These are phyloP conservation scores for Labia minor DNA, from an alignment of 2,888 invertebrate species.

Conservation along the genomic window DNA sequence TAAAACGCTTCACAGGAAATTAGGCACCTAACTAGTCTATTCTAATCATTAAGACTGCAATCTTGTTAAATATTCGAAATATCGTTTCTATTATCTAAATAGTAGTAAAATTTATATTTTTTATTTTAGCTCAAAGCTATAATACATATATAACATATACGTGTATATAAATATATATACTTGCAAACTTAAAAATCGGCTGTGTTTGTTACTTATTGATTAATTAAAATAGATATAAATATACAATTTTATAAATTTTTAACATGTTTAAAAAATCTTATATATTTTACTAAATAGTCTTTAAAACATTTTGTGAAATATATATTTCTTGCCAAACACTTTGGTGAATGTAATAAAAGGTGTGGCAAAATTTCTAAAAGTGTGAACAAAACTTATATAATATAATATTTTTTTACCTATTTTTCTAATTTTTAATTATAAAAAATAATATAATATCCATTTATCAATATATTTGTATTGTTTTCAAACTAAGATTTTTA, in stretches of 20 bases:
- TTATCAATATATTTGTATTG: no score
- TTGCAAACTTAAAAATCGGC: slow-evolving; percentile 22
- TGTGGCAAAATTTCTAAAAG: no score
- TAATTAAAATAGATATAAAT: no score
- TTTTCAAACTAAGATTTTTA: no score
- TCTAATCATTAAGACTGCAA: not conserved
- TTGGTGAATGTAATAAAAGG: no score
- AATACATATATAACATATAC: slow-evolving; percentile 24
- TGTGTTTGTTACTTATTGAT: not conserved
- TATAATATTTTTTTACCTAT: no score
- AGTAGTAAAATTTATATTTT: not conserved
- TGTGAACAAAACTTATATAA: no score
- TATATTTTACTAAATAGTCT: not conserved
- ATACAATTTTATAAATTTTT: not conserved
- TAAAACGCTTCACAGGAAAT: slow-evolving; percentile 70
- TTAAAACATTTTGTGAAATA: slow-evolving; percentile 26
- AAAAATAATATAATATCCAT: no score
- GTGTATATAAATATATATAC: slow-evolving; percentile 25
- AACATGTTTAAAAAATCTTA: not conserved
- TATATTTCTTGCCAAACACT: slow-evolving; percentile 23
- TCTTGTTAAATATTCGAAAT: slow-evolving; percentile 15
- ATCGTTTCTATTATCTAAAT: slow-evolving; percentile 19
- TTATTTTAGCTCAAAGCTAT: slow-evolving; percentile 16
- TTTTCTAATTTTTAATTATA: no score
- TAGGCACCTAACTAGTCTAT: slow-evolving; percentile 1